These are phyloP conservation scores for Etia nguti DNA, from an alignment of 2,113 vertebrate genomes.

Conservation along the genomic window DNA sequence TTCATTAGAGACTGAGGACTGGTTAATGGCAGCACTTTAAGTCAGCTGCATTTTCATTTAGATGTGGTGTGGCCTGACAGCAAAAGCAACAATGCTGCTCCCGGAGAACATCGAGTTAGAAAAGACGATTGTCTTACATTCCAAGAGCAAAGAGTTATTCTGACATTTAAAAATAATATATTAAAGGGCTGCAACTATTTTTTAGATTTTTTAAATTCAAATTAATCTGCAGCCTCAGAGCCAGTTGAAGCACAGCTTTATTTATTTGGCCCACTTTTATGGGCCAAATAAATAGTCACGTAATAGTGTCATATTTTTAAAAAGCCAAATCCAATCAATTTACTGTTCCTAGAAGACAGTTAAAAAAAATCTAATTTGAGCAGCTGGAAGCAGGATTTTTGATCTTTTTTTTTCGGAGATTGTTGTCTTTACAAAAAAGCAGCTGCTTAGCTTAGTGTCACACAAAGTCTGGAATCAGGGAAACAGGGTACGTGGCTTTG, in stretches of 20 bases:
- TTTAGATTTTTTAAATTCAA: not conserved
- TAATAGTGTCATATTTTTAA: not conserved
- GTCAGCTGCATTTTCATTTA: not conserved
- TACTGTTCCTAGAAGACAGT: not conserved
- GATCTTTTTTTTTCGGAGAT: not conserved
- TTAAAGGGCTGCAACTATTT: not conserved
- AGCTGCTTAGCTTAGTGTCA: not conserved
- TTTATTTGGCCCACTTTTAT: not conserved
- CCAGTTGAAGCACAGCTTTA: not conserved
- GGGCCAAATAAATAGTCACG: not conserved
- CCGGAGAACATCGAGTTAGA: not conserved
- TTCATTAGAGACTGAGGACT: constrained; percentile 25
- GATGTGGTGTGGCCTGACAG: not conserved
- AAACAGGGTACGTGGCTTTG: not conserved
- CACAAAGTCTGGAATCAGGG: not conserved
- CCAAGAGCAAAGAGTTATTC: not conserved
- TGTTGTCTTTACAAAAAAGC: not conserved
- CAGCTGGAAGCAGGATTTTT: not conserved
- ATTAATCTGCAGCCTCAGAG: not conserved
- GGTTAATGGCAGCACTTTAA: constrained; percentile 8
- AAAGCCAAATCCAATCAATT: not conserved
- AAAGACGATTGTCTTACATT: not conserved
- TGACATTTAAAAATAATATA: not conserved
- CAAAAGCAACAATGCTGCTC: not conserved
- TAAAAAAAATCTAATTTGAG: not conserved